Percentiles rank a stretch among this genome's conserved stretches.
These are phyloP conservation scores for Panopea generosa DNA, from an alignment of 2,888 invertebrate genomes.

Conservation along the genomic window DNA sequence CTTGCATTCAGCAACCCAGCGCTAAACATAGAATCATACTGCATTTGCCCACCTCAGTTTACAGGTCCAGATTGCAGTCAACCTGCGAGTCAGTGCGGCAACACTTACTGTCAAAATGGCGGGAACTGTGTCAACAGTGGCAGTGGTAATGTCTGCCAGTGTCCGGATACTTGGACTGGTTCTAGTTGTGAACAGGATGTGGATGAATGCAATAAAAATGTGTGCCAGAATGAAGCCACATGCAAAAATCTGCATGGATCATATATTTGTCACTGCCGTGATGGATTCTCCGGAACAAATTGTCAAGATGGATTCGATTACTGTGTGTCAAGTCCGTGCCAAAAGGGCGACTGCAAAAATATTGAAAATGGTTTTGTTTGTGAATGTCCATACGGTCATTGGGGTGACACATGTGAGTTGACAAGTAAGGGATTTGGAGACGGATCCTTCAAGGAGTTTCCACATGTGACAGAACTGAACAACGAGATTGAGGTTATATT, in stretches of 20 bases:
- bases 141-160: conserved; percentile 77
- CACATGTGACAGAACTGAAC: conserved; percentile 91
- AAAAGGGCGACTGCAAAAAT: conserved; percentile 74
- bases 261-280: conserved; percentile 50
- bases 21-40: conserved; percentile 91
- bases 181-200: conserved; percentile 71
- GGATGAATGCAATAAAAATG: conserved; percentile 44
- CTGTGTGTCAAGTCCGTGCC: conserved; percentile 76
- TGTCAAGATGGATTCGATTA: conserved; percentile 63
- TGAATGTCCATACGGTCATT: conserved; percentile 93
- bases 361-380: conserved; percentile 89
- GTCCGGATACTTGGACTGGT: conserved; percentile 77
- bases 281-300: conserved; percentile 40
- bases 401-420: conserved; percentile 96
- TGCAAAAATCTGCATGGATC: conserved; percentile 52
- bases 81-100: conserved; percentile 88
- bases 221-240: conserved; percentile 50
- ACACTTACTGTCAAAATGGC: conserved; percentile 94
- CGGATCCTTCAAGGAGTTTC: conserved; percentile 95
- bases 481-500: conserved; percentile 96
- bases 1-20: conserved; percentile 94
- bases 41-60: conserved; percentile 95
- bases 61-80: conserved; percentile 87
- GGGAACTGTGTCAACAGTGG: conserved; percentile 89
- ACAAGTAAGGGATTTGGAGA: conserved; percentile 95